Percentiles rank a stretch among this genome's conserved stretches.
These are phyloP conservation scores for Tragulus kanchil DNA, from an alignment of 2,113 vertebrate genomes.

Conservation along the genomic window DNA sequence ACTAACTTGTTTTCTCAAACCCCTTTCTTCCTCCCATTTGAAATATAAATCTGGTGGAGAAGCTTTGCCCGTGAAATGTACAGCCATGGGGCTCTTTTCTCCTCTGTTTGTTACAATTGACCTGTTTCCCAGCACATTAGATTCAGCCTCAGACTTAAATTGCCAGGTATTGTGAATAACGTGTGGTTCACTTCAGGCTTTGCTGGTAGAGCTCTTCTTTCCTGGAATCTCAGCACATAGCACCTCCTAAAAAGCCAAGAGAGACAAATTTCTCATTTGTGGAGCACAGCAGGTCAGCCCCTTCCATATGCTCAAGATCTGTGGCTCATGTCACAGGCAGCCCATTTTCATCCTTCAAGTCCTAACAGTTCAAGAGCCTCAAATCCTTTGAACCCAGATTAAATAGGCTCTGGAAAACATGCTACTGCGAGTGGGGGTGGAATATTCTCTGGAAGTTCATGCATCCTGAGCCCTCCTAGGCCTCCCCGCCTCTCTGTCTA, in stretches of 20 bases:
- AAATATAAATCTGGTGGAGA: slow-evolving; percentile 58
- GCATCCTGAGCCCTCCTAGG: not conserved
- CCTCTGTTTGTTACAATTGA: slow-evolving; percentile 65
- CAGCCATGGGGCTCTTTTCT: slow-evolving; percentile 28
- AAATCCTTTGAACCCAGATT: slow-evolving; percentile 72
- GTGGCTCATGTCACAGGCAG: slow-evolving; percentile 71
- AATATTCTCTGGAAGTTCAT: slow-evolving; percentile 2
- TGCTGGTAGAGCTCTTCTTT: slow-evolving; percentile 58
- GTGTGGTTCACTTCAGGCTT: slow-evolving; percentile 29
- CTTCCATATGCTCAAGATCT: slow-evolving; percentile 75
- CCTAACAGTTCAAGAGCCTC: slow-evolving; percentile 67
- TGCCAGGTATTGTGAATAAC: slow-evolving; percentile 63
- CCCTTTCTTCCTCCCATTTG: slow-evolving; percentile 14
- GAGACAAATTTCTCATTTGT: slow-evolving; percentile 79
- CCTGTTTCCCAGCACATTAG: slow-evolving; percentile 68
- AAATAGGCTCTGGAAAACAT: slow-evolving; percentile 53
- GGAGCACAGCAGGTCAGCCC: slow-evolving; percentile 67
- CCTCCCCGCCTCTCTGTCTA: not conserved
- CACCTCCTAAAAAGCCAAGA: slow-evolving; percentile 61
- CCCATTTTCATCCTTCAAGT: slow-evolving; percentile 79
- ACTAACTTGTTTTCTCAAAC: not conserved
- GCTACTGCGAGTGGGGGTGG: not conserved
- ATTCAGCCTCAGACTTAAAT: slow-evolving; percentile 57
- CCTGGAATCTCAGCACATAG: slow-evolving; percentile 48
- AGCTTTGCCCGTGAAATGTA: slow-evolving; percentile 11